Evolutionary conservation across 2,888 invertebrate genomes (phyloP).

Genomic region (Tenthredo scrophulariae): DNA sequence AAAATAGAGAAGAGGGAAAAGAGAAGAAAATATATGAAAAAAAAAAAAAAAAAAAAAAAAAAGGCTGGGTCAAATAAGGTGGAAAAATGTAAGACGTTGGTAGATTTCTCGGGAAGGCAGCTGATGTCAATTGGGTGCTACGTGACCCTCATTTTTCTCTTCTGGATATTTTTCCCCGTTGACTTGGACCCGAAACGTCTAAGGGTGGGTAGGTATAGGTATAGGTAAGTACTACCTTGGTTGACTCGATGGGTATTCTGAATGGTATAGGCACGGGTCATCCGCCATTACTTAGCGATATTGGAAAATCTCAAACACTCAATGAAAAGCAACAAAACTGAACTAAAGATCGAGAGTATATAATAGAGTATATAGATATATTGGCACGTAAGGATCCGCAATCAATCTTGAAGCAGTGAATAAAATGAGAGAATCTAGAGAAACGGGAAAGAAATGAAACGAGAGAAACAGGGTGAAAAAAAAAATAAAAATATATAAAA

Average conservation of each 20-base stretch:
- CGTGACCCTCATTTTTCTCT: constrained; percentile 40
- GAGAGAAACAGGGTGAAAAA: not conserved
- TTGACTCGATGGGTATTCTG: constrained; percentile 7
- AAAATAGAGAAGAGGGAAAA: not conserved
- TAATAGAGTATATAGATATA: not conserved
- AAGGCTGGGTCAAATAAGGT: constrained; percentile 2
- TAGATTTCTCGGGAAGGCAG: not conserved
- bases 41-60: not conserved
- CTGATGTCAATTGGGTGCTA: constrained; percentile 44
- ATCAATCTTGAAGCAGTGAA: constrained; percentile 34
- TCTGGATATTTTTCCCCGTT: not conserved
- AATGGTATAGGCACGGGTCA: constrained; percentile 2
- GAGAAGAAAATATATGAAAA: too few relatives aligned
- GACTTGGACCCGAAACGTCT: constrained; percentile 7
- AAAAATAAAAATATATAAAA: not conserved
- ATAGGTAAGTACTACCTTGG: not conserved
- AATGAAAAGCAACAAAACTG: not conserved
- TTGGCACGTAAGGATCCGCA: constrained; percentile 12
- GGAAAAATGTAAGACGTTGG: constrained; percentile 18
- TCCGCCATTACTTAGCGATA: constrained; percentile 43
- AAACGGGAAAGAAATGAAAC: not conserved
- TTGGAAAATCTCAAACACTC: constrained; percentile 43
- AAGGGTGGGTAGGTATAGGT: not conserved
- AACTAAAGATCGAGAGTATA: not conserved
- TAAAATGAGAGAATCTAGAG: constrained; percentile 12